Conservation (phyloP, 1,140 invertebrate species). For the Zophobas morio region DNA sequence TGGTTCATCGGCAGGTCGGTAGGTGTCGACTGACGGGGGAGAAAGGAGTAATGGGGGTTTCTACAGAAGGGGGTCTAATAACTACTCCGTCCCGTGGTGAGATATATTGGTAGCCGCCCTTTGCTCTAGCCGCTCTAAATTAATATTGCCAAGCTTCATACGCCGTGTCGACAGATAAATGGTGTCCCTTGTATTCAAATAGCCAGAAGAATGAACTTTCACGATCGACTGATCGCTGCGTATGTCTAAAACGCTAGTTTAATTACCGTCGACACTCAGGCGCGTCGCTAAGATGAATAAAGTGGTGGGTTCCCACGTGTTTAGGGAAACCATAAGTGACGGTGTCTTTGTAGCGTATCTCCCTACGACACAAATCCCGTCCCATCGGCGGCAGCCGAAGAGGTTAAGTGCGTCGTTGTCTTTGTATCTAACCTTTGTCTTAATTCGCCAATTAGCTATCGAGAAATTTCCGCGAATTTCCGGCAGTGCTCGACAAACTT, state of each 20-base stretch:
- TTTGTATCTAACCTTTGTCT: conserved; percentile 23
- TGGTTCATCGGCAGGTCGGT: conserved; percentile 36
- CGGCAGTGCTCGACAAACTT: background rate
- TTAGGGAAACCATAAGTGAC: conserved; percentile 42
- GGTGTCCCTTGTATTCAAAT: conserved; percentile 29
- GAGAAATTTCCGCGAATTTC: conserved; percentile 14
- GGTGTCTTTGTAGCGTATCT: conserved; percentile 38
- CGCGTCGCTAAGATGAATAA: background rate
- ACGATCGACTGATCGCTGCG: background rate
- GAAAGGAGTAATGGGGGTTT: conserved; percentile 40
- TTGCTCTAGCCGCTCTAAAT: conserved; percentile 48
- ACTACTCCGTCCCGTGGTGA: conserved; percentile 50
- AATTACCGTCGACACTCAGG: conserved; percentile 18
- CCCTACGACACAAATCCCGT: conserved; percentile 12
- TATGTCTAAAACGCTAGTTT: background rate
- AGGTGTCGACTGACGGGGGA: conserved; percentile 44
- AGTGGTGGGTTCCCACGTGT: conserved; percentile 45
- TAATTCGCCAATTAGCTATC: conserved; percentile 19
- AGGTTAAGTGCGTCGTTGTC: conserved; percentile 23
- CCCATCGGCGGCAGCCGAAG: conserved; percentile 13
- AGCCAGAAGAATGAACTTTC: conserved; percentile 20
- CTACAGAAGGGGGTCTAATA: conserved; percentile 47
- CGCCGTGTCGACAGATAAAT: conserved; percentile 31
- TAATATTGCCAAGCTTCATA: conserved; percentile 46
- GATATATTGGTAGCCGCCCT: conserved; percentile 51